Conservation (phyloP, 1,140 invertebrate species). For the Drosophila sp. region DNA sequence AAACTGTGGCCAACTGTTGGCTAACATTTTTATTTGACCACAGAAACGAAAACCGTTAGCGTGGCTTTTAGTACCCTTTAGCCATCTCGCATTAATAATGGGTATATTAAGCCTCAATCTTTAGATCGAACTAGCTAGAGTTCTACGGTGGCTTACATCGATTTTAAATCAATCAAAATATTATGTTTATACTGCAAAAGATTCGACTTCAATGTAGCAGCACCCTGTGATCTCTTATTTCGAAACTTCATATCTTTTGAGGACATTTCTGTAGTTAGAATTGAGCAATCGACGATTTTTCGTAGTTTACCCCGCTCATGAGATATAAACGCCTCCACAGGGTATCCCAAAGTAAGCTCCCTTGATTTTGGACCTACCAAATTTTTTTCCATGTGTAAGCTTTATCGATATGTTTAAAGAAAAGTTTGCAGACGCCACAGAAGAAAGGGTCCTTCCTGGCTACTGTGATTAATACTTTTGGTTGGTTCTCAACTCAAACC, state of each 20-base stretch:
- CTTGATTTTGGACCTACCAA: conserved; percentile 30
- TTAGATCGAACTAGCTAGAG: too few relatives aligned
- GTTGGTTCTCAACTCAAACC: conserved; percentile 56
- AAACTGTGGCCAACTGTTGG: conserved; percentile 18
- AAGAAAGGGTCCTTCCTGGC: conserved; percentile 18
- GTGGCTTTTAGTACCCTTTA: neutral
- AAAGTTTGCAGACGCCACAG: conserved; percentile 44
- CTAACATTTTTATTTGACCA: conserved; percentile 13
- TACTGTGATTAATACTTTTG: conserved; percentile 59
- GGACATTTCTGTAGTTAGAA: too few relatives aligned
- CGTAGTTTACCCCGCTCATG: too few relatives aligned
- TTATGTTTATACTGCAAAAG: too few relatives aligned
- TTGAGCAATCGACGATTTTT: too few relatives aligned
- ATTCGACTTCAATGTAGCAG: too few relatives aligned
- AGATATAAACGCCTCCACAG: neutral
- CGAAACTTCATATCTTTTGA: too few relatives aligned
- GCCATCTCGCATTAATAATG: neutral
- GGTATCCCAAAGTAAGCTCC: neutral
- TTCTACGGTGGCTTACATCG: too few relatives aligned
- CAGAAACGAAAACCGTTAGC: conserved; percentile 6
- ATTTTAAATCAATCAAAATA: too few relatives aligned
- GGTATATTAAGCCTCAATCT: too few relatives aligned
- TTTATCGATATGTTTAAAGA: conserved; percentile 47
- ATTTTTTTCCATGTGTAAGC: conserved; percentile 26
- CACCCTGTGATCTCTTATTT: too few relatives aligned